Percentiles rank a stretch among this genome's conserved stretches.
These are phyloP conservation scores for Alauda arvensis DNA, from an alignment of 2,797 vertebrate species.

Conservation along the genomic window DNA sequence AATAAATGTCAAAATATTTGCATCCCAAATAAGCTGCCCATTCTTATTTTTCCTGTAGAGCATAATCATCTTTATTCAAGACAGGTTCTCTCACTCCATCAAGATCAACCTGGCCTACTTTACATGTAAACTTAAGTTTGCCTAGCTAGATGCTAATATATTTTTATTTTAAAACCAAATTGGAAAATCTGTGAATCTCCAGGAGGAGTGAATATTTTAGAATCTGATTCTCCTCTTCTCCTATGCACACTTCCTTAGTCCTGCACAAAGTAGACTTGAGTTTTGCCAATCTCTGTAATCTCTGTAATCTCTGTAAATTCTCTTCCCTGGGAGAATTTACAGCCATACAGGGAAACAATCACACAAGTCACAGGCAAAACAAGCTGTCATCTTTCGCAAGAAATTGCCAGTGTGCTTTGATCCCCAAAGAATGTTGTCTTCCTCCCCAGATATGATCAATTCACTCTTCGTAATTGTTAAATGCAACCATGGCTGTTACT, in stretches of 20 bases:
- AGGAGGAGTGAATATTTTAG: background rate
- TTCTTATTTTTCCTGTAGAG: slow-evolving; percentile 5
- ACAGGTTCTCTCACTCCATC: slow-evolving; percentile 33
- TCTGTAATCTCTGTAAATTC: no score
- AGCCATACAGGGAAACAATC: background rate
- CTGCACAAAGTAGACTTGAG: background rate
- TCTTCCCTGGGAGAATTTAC: background rate
- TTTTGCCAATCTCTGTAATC: background rate
- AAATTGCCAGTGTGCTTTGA: background rate
- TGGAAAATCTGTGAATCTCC: background rate
- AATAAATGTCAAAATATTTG: slow-evolving; percentile 50
- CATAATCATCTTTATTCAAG: slow-evolving; percentile 36
- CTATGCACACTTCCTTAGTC: background rate
- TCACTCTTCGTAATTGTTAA: background rate
- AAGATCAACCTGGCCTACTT: slow-evolving; percentile 45
- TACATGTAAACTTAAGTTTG: background rate
- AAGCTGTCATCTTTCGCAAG: background rate
- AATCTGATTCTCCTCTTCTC: background rate
- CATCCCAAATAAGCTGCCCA: slow-evolving; percentile 24
- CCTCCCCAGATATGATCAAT: background rate
- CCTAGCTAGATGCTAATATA: background rate
- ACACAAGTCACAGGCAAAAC: background rate
- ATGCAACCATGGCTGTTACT: background rate
- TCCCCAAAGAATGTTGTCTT: background rate
- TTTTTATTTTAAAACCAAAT: slow-evolving; percentile 9